phyloP scores from a whole-genome alignment of 2,888 invertebrate genomes.

The Chirona hameri region DNA sequence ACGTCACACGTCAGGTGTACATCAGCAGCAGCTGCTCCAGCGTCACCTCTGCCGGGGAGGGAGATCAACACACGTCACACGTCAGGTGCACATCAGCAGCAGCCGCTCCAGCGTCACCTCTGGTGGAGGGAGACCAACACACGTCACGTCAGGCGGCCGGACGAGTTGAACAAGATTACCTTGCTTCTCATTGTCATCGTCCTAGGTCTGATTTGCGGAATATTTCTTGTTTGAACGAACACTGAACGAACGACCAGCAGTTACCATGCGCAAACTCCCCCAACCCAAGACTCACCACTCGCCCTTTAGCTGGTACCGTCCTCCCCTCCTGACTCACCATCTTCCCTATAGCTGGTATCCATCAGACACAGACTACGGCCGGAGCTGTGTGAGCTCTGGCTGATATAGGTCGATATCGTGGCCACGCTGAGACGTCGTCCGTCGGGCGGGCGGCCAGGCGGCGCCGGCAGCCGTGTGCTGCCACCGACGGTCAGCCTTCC shows the following conservation, averaged over 20 bases:
- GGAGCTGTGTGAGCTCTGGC: slow-evolving; percentile 53
- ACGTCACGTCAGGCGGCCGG: no score
- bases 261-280: no score
- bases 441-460: slow-evolving; percentile 31
- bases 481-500: not conserved
- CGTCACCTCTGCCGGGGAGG: no score
- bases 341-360: slow-evolving; percentile 5
- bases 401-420: slow-evolving; percentile 82
- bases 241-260: no score
- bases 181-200: no score
- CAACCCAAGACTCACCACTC: no score
- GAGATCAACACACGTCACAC: not conserved
- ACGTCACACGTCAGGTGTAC: no score
- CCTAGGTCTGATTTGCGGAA: no score
- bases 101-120: slow-evolving; percentile 49
- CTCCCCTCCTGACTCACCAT: slow-evolving; percentile 22
- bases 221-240: no score
- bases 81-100: slow-evolving; percentile 45
- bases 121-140: no score
- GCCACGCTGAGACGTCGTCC: slow-evolving; percentile 73
- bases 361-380: slow-evolving; percentile 34
- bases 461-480: not conserved
- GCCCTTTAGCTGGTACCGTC: not conserved
- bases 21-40: no score
- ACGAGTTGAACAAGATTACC: no score